phyloP scores from a whole-genome alignment of 2,797 vertebrate species.

The Notolepis coatsorum region DNA sequence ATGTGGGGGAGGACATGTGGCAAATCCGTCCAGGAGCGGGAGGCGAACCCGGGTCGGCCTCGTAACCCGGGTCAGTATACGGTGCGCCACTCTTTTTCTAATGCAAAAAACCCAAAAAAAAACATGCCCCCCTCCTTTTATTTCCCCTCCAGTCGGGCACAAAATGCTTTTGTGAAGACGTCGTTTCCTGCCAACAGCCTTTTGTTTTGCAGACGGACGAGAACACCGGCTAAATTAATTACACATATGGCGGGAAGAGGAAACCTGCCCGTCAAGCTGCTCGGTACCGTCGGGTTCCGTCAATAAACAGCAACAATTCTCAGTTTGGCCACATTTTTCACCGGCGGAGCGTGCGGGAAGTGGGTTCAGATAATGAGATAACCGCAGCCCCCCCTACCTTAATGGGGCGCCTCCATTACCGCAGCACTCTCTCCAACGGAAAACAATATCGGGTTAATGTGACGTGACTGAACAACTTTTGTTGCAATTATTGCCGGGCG shows the following conservation, averaged over 20 bases:
- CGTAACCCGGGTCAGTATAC: too few relatives aligned
- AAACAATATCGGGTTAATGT: constrained; percentile 58
- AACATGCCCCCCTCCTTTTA: constrained; percentile 53
- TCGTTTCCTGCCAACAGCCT: constrained; percentile 36
- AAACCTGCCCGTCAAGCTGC: too few relatives aligned
- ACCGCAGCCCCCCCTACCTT: too few relatives aligned
- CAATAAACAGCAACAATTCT: constrained; percentile 50
- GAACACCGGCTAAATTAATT: constrained; percentile 1
- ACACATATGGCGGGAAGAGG: constrained; percentile 32
- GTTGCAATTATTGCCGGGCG: constrained; percentile 46
- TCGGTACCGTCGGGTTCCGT: constrained; percentile 20
- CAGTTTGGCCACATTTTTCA: constrained; percentile 38
- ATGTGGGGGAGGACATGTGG: too few relatives aligned
- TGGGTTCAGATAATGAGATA: constrained; percentile 30
- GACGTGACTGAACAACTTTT: constrained; percentile 57
- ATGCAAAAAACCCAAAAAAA: constrained; percentile 41
- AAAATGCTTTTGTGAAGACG: constrained; percentile 50
- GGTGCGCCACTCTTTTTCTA: constrained; percentile 39
- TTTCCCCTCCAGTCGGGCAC: constrained; percentile 64
- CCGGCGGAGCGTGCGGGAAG: constrained; percentile 9
- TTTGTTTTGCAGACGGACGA: neutral
- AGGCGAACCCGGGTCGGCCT: too few relatives aligned
- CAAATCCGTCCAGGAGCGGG: too few relatives aligned
- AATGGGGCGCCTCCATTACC: constrained; percentile 19
- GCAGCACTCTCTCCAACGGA: neutral